Evolutionary conservation across 2,113 vertebrate genomes (phyloP), one percentile per base, ranked within the genome.

Genomic region (Quiscalus mexicanus): DNA sequence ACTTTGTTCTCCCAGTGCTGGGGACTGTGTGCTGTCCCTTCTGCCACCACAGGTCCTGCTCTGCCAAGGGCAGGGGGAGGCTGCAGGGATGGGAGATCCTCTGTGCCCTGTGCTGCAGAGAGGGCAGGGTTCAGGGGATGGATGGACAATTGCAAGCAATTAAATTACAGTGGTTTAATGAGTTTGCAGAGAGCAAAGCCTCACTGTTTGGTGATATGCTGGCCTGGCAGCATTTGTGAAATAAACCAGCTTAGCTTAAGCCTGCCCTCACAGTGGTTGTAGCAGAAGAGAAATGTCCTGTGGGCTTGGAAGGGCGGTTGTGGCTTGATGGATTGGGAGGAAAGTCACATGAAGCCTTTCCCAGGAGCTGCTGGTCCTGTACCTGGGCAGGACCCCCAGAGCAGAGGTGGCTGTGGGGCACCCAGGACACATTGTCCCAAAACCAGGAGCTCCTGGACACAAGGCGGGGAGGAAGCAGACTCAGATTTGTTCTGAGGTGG

Each of bases 91-190:
- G 64, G 71, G 68, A 80, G 31, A 49, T 10, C 50, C 45, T 15
- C 89, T 14, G 1, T 86, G 59, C 76, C 80, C 84, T 5, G 0
- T 16, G 84, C 68, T 76, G 50, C 7, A 3, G 68, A 1, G 20
- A 84, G 67, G 2, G 19, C 1, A 4, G n/a, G 20, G 82, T 62
- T 77, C 80, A 86, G 67, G 39, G 71, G 23, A 22, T 65, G 80
- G 71, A 84, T 9, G 7, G 94, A 77, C 92, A 92, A 67, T 47
- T 65, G 79, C 39, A 67, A 62, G 90, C 95, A 94, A 93, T 96
- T 96, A 93, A 93, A 93, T 90, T 84, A 35, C 10, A 2, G 6
- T 55, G 35, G 1, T 74, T 93, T 94, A 97, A 97, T 84, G 96
- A 93, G 86, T 84, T 90, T 86, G 71, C 64, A 70, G 59, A 15